Base-by-base conservation (phyloP, 2,113 vertebrate genomes). In the Anhinga rufa region DNA sequence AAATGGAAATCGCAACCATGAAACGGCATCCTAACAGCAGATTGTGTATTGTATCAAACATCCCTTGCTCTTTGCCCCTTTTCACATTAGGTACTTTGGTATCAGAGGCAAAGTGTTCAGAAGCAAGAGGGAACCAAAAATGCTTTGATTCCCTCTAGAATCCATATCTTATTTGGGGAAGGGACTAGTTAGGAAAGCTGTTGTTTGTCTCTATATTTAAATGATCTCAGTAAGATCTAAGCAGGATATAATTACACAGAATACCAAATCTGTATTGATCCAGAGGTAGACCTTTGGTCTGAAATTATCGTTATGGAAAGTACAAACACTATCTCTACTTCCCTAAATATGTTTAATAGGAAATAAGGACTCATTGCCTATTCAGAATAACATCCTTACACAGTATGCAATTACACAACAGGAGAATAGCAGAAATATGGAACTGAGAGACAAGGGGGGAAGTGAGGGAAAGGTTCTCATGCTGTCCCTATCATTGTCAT, bases 71-170 rank as follows among this genome's bases (percentile, higher is more conserved):
- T 86, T 88, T 79, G 10, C 7, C 15, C 6, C 11, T 78, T 84
- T 97, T 68, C 29, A 42, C 6, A 5, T 40, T 26, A 54, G 7
- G 14, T 58, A 10, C 38, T 42, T 83, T 28, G 6, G 14, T 80
- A 72, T 92, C 57, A 88, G 26, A 72, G 16, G 10, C 21, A 54
- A 75, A 21, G 12, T 38, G 10, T 60, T 93, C 6, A 17, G 55
- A 62, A 92, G 10, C 3, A 81, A 68, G 48, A 49, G 18, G 19
- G 24, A 80, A 71, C 1, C 2, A 71, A 38, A 85, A 71, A 10
- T 0, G 0, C 4, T 74, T 75, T 84, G 6, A 0, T 58, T 57
- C 13, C 5, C 14, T 61, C 31, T 78, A 40, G 31, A 18, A 60
- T n/a, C 29, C 7, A 2, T 24, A 38, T 29, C 42, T 84, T 71